Percentiles rank a stretch among this genome's conserved stretches.
phyloP scores from a whole-genome alignment of 2,888 invertebrate genomes.

The Cistogaster globosa region DNA sequence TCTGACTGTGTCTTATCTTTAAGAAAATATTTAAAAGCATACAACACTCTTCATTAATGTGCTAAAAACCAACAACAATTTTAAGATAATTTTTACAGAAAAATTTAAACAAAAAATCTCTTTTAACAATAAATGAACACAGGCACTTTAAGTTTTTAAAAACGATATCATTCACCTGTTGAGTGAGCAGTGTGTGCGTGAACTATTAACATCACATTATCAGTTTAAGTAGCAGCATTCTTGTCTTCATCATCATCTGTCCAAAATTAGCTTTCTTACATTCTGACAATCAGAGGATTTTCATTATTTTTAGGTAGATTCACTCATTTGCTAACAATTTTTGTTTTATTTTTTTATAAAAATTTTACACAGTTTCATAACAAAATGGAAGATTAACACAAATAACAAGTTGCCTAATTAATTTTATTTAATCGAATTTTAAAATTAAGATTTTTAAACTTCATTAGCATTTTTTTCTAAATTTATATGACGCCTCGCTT shows the following conservation, averaged over 20 bases:
- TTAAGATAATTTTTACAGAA: not conserved
- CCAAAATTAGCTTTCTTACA: constrained; percentile 58
- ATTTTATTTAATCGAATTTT: not conserved
- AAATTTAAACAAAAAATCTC: not conserved
- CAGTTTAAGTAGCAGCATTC: constrained; percentile 25
- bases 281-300: constrained; percentile 48
- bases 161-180: not conserved
- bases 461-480: not conserved
- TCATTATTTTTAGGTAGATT: not conserved
- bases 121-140: not conserved
- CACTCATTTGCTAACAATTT: not conserved
- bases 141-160: not conserved
- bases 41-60: too few relatives aligned
- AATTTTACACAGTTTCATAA: not conserved
- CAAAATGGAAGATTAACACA: not conserved
- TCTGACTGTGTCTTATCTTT: not conserved
- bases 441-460: not conserved
- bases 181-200: not conserved
- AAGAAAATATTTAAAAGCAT: not conserved
- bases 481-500: not conserved
- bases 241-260: constrained; percentile 35
- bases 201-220: constrained; percentile 27
- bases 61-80: not conserved
- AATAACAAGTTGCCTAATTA: not conserved
- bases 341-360: not conserved